phyloP scores from a whole-genome alignment of 2,888 invertebrate genomes.

The Clepsis dumicolana region DNA sequence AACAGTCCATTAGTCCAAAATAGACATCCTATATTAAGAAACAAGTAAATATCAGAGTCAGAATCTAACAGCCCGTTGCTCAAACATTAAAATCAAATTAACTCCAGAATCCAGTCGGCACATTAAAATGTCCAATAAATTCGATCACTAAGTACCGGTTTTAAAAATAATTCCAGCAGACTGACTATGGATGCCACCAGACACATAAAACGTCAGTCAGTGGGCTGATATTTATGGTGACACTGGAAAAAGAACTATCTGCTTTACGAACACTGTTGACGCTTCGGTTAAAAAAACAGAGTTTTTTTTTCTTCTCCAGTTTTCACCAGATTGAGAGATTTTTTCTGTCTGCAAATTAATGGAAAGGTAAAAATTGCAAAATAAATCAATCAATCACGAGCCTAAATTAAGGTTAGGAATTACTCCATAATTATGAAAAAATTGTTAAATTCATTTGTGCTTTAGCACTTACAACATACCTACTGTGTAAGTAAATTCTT shows the following conservation, averaged over 20 bases:
- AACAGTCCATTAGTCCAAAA: neutral
- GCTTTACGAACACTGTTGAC: neutral
- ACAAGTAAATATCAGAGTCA: neutral
- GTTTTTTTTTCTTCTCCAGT: neutral
- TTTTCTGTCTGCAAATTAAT: too few species aligned
- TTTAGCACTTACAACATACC: too few species aligned
- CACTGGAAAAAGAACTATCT: conserved; percentile 38
- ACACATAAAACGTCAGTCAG: conserved; percentile 47
- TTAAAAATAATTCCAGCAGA: conserved; percentile 37
- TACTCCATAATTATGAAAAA: too few species aligned
- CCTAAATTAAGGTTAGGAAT: too few species aligned
- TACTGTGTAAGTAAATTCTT: too few species aligned
- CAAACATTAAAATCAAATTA: conserved; percentile 16
- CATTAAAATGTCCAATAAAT: conserved; percentile 38
- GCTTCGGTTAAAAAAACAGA: neutral
- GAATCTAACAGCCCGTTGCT: conserved; percentile 13
- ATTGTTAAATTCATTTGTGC: too few species aligned
- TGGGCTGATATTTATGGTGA: conserved; percentile 42
- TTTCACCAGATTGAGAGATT: neutral
- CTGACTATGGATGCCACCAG: conserved; percentile 27
- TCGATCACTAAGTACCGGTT: conserved; percentile 17
- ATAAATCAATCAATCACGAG: too few species aligned
- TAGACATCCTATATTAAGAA: neutral
- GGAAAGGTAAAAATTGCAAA: too few species aligned
- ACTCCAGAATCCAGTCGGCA: conserved; percentile 12